phyloP scores from a whole-genome alignment of 2,888 invertebrate genomes.

The Monoplex corrugatus region DNA sequence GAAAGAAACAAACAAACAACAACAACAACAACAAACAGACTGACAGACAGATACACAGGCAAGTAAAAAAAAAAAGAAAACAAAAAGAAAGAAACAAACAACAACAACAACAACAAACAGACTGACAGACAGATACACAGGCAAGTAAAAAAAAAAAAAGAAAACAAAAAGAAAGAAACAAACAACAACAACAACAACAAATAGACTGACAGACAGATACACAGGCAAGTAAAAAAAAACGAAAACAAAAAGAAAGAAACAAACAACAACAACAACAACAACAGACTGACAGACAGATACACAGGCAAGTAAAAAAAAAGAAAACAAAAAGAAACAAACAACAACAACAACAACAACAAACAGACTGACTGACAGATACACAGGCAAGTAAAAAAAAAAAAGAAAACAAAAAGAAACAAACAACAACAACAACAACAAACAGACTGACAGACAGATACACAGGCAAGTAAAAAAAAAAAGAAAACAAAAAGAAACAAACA shows the following conservation, averaged over 20 bases:
- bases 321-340: neutral
- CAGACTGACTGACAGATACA: neutral
- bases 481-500: neutral
- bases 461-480: no score
- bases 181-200: no score
- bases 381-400: no score
- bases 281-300: neutral
- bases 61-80: neutral
- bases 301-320: no score
- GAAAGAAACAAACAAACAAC: neutral
- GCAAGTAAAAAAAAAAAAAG: neutral
- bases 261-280: neutral
- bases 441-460: neutral
- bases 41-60: slow-evolving; percentile 18
- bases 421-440: neutral
- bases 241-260: neutral
- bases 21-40: slow-evolving; percentile 9
- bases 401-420: neutral
- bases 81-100: neutral
- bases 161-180: neutral
- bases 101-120: neutral
- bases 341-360: no score
- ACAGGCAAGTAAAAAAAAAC: no score
- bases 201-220: neutral
- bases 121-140: slow-evolving; percentile 10